Conservation (phyloP, 2,888 invertebrate species). For the Coleophora deauratella region DNA sequence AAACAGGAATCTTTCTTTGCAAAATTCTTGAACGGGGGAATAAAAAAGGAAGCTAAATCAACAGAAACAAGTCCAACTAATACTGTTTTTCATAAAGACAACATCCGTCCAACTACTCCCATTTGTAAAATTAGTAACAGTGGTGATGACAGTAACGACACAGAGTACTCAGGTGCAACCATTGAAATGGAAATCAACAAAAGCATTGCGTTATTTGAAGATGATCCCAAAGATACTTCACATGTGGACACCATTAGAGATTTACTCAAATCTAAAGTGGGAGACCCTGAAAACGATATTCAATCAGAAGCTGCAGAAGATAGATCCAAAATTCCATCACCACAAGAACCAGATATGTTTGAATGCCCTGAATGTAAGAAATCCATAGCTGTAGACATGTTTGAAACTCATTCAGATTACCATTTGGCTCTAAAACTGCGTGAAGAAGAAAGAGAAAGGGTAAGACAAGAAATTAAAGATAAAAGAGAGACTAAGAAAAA, state of each 20-base stretch:
- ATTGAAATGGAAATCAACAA: slow-evolving; percentile 65
- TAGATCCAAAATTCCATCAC: slow-evolving; percentile 8
- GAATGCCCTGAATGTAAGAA: slow-evolving; percentile 80
- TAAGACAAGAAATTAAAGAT: slow-evolving; percentile 34
- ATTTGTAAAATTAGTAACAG: slow-evolving; percentile 35
- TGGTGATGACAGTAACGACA: slow-evolving; percentile 54
- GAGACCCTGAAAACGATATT: slow-evolving; percentile 15
- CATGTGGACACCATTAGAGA: slow-evolving; percentile 48
- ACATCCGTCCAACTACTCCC: slow-evolving; percentile 30
- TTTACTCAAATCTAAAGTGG: slow-evolving; percentile 32
- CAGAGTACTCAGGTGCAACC: slow-evolving; percentile 56
- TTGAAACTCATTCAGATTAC: slow-evolving; percentile 82
- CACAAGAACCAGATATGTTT: slow-evolving; percentile 24
- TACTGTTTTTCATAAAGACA: slow-evolving; percentile 2
- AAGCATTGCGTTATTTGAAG: slow-evolving; percentile 59
- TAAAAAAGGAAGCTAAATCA: slow-evolving; percentile 5
- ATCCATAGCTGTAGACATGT: slow-evolving; percentile 66
- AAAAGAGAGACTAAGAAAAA: slow-evolving; percentile 12
- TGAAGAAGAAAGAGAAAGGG: slow-evolving; percentile 63
- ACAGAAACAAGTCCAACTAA: slow-evolving; percentile 10
- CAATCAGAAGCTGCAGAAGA: slow-evolving; percentile 7
- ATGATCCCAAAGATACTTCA: slow-evolving; percentile 41
- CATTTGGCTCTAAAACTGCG: slow-evolving; percentile 81
- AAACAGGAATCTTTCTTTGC: slow-evolving; percentile 67
- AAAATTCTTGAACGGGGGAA: slow-evolving; percentile 37